Evolutionary conservation across 1,140 invertebrate species (phyloP), one percentile per base, ranked within the genome.

Genomic region (Mamestra configurata): DNA sequence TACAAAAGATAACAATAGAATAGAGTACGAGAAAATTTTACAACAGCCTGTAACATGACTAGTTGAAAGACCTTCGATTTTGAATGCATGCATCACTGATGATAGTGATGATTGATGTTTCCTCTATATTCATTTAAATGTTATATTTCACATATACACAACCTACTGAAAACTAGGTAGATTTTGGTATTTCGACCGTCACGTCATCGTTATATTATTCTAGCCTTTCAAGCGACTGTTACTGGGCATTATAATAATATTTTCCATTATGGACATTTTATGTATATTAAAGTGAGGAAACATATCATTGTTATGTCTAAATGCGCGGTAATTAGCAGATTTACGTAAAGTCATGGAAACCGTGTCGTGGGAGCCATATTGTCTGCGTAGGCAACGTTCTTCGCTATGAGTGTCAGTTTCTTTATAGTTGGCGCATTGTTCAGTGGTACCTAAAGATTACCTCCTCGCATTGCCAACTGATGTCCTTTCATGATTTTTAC

Each of bases 311-410:
- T 86, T 84, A 80, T 88, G 84, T 85, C 79, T 88, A 85, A 89
- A 91, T 85, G 80, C 82, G 83, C 79, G 82, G 84, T 89, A 90
- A 93, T 91, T 92, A 92, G 86, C 37, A 46, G 84, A 88, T 93
- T 94, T 93, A 91, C 92, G 92, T 92, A 93, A 93, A 91, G 64
- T 79, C 88, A 87, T 93, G 93, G 92, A 93, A 94, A 93, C 88
- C 83, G 79, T 94, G 92, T 76, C 93, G 92, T 93, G 93, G 84
- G 92, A 93, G 80, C 66, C 80, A 82, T 86, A 93, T 92, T 94
- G 91, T 92, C 79, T 82, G 49, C 73, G 72, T 71, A 55, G 40
- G 51, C 64, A 77, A 61, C 46, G 31, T 75, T 72, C 46, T 55
- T 10, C 27, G 18, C 70, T 59, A 49, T 59, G 46, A 75, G 59